A percentile compares a stretch with the other conserved stretches of the same genome.
Evolutionary conservation across 1,140 invertebrate species (phyloP).

Genomic region (Hermatobates lingyangjiaoensis): DNA sequence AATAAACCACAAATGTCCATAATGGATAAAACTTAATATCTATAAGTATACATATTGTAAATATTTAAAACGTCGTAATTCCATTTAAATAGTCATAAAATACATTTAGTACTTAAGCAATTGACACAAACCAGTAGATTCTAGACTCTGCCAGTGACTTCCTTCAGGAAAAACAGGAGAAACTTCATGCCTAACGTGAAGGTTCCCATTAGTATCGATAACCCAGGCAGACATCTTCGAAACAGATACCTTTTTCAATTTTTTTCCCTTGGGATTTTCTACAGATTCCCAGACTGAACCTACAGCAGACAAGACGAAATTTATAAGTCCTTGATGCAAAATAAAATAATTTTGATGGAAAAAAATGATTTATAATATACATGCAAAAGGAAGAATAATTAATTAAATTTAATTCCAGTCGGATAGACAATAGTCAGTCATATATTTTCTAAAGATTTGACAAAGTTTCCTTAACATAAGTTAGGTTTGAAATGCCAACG

Average conservation of each 20-base stretch:
- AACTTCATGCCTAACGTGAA: constrained; percentile 48
- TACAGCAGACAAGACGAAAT: too few species aligned
- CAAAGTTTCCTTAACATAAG: too few species aligned
- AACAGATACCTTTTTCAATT: constrained; percentile 57
- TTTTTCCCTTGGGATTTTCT: constrained; percentile 39
- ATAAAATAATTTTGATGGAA: too few species aligned
- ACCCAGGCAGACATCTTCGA: constrained; percentile 50
- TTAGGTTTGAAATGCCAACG: too few species aligned
- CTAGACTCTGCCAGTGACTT: constrained; percentile 44
- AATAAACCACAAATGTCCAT: neutral
- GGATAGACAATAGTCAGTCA: too few species aligned
- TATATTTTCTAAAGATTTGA: too few species aligned
- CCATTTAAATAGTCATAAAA: neutral
- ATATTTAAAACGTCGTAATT: neutral
- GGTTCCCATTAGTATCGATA: constrained; percentile 35
- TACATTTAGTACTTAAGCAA: neutral
- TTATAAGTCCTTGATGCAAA: too few species aligned
- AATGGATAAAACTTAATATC: neutral
- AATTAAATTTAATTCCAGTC: too few species aligned
- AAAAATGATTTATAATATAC: too few species aligned
- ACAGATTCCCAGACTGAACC: constrained; percentile 37
- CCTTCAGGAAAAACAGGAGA: constrained; percentile 49
- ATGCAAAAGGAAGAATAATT: too few species aligned
- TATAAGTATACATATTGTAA: neutral
- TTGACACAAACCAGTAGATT: constrained; percentile 28